These are phyloP conservation scores for Meteorus colon DNA, from an alignment of 2,888 invertebrate genomes.

Conservation along the genomic window DNA sequence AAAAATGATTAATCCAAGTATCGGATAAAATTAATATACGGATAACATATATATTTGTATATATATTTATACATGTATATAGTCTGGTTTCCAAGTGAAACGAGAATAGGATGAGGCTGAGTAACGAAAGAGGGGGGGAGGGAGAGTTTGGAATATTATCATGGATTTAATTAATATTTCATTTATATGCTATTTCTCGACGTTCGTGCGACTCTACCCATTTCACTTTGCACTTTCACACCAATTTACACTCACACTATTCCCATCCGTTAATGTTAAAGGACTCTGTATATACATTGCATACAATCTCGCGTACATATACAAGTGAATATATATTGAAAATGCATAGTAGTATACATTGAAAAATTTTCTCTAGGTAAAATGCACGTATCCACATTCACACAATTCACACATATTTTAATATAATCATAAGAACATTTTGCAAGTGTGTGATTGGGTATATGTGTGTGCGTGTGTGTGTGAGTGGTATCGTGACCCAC, in stretches of 20 bases:
- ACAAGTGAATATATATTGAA: slow-evolving; percentile 34
- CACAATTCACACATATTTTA: slow-evolving; percentile 32
- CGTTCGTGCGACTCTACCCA: slow-evolving; percentile 45
- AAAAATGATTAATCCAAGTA: no score
- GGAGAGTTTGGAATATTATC: slow-evolving; percentile 58
- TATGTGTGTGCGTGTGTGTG: slow-evolving; percentile 15
- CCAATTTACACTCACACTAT: slow-evolving; percentile 28
- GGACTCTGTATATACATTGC: slow-evolving; percentile 40
- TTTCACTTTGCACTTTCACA: slow-evolving; percentile 37
- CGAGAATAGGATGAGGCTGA: slow-evolving; percentile 25
- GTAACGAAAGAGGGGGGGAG: slow-evolving; percentile 36
- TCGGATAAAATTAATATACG: not conserved
- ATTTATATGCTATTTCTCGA: slow-evolving; percentile 67
- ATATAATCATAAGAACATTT: slow-evolving; percentile 40
- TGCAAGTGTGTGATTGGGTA: slow-evolving; percentile 11
- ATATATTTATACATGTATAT: slow-evolving; percentile 2
- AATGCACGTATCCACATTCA: slow-evolving; percentile 5
- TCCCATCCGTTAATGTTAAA: slow-evolving; percentile 23
- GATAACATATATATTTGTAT: slow-evolving; percentile 12
- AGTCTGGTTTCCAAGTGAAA: slow-evolving; percentile 11
- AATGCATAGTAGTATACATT: slow-evolving; percentile 43
- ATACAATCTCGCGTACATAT: slow-evolving; percentile 38
- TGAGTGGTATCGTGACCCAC: slow-evolving; percentile 7
- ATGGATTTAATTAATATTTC: slow-evolving; percentile 69
- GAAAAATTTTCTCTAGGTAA: slow-evolving; percentile 38